phyloP scores from a whole-genome alignment of 1,140 invertebrate genomes.

The Sesamia nonagrioides region DNA sequence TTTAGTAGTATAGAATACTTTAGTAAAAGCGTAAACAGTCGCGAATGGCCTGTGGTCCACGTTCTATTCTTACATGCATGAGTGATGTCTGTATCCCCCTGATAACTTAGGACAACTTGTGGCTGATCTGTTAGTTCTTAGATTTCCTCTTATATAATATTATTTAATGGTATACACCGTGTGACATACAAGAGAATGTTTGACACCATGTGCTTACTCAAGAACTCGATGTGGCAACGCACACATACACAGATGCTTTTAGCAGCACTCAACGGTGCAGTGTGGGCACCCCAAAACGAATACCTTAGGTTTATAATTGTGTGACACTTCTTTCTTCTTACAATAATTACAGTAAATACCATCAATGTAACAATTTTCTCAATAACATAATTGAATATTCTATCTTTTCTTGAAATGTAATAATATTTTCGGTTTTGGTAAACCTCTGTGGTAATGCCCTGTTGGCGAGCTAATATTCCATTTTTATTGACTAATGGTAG shows the following conservation, averaged over 20 bases:
- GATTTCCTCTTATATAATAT: conserved; percentile 51
- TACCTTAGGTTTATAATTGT: neutral
- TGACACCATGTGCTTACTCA: conserved; percentile 53
- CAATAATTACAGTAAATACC: neutral
- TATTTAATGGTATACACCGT: conserved; percentile 41
- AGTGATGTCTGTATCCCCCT: conserved; percentile 59
- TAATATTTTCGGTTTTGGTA: conserved; percentile 51
- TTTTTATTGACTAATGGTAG: conserved; percentile 57
- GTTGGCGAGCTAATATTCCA: conserved; percentile 48
- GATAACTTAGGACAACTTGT: conserved; percentile 60
- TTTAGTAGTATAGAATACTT: neutral
- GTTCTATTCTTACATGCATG: conserved; percentile 63
- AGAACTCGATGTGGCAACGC: conserved; percentile 48
- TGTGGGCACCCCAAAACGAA: conserved; percentile 16
- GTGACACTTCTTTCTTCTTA: conserved; percentile 14
- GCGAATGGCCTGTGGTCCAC: conserved; percentile 59
- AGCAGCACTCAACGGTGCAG: conserved; percentile 50
- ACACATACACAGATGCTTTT: conserved; percentile 50
- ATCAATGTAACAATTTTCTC: conserved; percentile 28
- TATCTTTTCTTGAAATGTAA: conserved; percentile 23
- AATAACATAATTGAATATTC: conserved; percentile 44
- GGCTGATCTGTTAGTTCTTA: conserved; percentile 65
- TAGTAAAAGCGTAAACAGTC: neutral
- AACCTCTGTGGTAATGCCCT: conserved; percentile 39
- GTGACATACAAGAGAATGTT: conserved; percentile 49